Base-by-base conservation (phyloP, 2,113 vertebrate genomes). In the Benitochromis conjunctus region DNA sequence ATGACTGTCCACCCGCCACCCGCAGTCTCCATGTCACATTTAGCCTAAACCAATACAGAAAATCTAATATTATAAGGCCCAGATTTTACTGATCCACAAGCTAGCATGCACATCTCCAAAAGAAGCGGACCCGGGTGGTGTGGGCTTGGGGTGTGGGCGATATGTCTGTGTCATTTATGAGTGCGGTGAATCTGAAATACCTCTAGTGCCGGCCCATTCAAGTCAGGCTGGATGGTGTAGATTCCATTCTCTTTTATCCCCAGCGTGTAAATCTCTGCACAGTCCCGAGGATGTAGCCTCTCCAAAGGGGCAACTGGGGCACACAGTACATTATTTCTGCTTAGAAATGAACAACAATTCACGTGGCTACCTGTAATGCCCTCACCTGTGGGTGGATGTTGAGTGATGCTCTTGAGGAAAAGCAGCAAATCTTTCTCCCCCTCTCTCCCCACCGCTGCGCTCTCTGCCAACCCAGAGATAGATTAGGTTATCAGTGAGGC, bases 171-270 rank as follows among this genome's bases (percentile, higher is more conserved):
- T 76, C 84, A 81, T 92, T 89, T 88, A 81, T 79, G 84, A 88
- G 83, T 84, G 86, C 7, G 89, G 77, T 88, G 41, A 76, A 89
- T 90, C 41, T 82, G 80, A 90, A 85, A 90, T 94, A 96, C 97
- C 96, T 97, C 96, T 56, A 97, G 83, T 5, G 96, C 94, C 6
- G 94, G 95, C 19, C 89, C 79, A 29, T 90, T 85, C 79, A 94
- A 92, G 86, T 96, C 95, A 41, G 96, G 97, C 74, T 97, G 97
- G 83, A 97, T 97, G 82, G 96, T 97, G 91, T 97, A 97, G 90
- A 97, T 96, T 62, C 96, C 97, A 36, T 95, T 96, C 81, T 97
- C 97, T 93, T 94, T 95, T 90, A 97, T 97, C 43, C 96, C 96
- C 24, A 96, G 89, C 60, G 91, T 94, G 92, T 96, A 94, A 93